Evolutionary conservation across 2,797 vertebrate species (phyloP).

Genomic region (Molossus alvarezi): DNA sequence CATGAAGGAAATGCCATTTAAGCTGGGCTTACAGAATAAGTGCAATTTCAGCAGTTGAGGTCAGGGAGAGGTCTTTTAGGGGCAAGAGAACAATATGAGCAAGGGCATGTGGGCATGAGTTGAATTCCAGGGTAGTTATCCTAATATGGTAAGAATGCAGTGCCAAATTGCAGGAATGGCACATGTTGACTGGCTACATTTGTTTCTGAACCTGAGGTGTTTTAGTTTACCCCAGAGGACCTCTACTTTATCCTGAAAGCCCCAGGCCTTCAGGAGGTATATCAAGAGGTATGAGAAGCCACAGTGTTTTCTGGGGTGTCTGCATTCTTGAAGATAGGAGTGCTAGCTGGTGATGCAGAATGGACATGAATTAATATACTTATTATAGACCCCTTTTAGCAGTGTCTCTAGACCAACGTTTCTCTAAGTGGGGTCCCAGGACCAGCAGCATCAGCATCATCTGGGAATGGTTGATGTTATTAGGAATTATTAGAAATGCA

Average conservation of each 20-base stretch:
- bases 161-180: background rate
- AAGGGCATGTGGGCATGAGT: background rate
- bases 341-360: background rate
- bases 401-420: background rate
- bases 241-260: background rate
- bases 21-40: background rate
- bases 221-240: conserved; percentile 2
- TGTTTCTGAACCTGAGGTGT: background rate
- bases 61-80: background rate
- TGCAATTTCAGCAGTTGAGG: background rate
- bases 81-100: background rate
- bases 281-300: conserved; percentile 11
- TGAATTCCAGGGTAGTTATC: background rate
- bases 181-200: background rate
- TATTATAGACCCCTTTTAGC: background rate
- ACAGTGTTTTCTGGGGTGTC: background rate
- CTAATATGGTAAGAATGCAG: background rate
- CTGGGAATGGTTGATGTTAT: background rate
- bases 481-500: background rate
- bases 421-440: background rate
- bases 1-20: background rate
- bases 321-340: background rate
- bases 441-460: background rate
- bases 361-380: conserved; percentile 16
- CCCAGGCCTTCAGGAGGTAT: background rate